Evolutionary conservation across 2,888 invertebrate genomes (phyloP), one percentile per base, ranked within the genome.

Genomic region (Melanargia galathea): DNA sequence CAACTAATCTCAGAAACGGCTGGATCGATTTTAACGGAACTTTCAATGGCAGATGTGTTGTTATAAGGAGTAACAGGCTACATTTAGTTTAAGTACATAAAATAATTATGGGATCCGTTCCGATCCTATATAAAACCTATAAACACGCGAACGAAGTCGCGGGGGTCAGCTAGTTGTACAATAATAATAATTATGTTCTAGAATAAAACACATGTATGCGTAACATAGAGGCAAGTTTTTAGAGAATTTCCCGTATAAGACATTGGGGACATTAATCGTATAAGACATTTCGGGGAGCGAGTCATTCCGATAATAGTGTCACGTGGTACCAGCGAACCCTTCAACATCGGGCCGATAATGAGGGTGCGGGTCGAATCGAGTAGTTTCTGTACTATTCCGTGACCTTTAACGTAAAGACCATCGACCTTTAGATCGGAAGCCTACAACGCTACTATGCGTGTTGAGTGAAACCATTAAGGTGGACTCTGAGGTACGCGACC

Each of bases 231-330:
- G 16, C 16, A 16, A 11, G 51, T 30, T 51, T 43, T 33, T 18
- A 33, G 16, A 51, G 33, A 18, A 51, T 18, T 30, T 16, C 26
- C 51, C 30, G 30, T 30, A 30, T 7, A 6, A 8, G 30, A 6
- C 6, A 1, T 30, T 30, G 7, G 30, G 30, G 30, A 56, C 43
- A 43, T 56, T 56, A 56, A 56, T 56, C 56, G 40, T 10, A 43
- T 43, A 30, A 48, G 55, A 48, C 30, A 45, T 55, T 46, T 38
- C 18, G 38, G 38, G 43, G 56, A 62, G 52, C 38, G 35, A 60
- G 48, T 54, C 64, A 62, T 65, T 54, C 40, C 58, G 49, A 57
- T 65, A 65, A 62, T 40, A 52, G 58, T 59, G 62, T 62, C 57
- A 57, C 43, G 40, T 65, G 62, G 40, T 24, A 30, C 48, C 46